Percentiles rank a stretch among this genome's conserved stretches.
phyloP scores from a whole-genome alignment of 2,113 vertebrate genomes.

The Formicarius rufipectus region DNA sequence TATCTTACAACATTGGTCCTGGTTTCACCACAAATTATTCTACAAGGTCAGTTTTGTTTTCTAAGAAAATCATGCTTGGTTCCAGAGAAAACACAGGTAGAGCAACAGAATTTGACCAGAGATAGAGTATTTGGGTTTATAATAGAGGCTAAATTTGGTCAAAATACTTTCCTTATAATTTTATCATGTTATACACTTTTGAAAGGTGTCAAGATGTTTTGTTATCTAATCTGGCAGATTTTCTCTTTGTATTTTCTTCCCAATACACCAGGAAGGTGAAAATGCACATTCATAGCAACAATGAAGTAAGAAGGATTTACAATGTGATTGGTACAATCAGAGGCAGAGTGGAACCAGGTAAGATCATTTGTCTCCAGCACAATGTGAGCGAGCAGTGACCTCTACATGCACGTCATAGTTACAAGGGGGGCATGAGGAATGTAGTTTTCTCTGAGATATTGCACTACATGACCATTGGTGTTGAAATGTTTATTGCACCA shows the following conservation, averaged over 20 bases:
- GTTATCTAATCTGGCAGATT: neutral
- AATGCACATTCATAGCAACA: constrained; percentile 86
- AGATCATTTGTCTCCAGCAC: neutral
- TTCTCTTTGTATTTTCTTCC: constrained; percentile 13
- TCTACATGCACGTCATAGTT: neutral
- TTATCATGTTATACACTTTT: neutral
- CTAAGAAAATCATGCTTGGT: neutral
- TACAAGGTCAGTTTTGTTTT: constrained; percentile 75
- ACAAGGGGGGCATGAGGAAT: neutral
- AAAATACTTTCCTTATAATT: neutral
- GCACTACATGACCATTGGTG: neutral
- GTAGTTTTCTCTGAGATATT: neutral
- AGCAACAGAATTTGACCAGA: neutral
- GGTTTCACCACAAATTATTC: constrained; percentile 79
- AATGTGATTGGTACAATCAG: constrained; percentile 91
- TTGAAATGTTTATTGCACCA: neutral
- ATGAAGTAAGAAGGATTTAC: constrained; percentile 87
- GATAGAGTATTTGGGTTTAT: neutral
- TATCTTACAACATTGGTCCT: constrained; percentile 90
- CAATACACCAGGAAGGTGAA: constrained; percentile 80
- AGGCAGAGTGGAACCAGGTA: constrained; percentile 91
- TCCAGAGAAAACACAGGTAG: neutral
- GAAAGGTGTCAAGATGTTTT: neutral
- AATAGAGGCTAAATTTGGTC: neutral
- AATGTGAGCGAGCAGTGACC: neutral